Base-by-base conservation (phyloP, 2,113 vertebrate genomes). In the Hiodon alosoides region DNA sequence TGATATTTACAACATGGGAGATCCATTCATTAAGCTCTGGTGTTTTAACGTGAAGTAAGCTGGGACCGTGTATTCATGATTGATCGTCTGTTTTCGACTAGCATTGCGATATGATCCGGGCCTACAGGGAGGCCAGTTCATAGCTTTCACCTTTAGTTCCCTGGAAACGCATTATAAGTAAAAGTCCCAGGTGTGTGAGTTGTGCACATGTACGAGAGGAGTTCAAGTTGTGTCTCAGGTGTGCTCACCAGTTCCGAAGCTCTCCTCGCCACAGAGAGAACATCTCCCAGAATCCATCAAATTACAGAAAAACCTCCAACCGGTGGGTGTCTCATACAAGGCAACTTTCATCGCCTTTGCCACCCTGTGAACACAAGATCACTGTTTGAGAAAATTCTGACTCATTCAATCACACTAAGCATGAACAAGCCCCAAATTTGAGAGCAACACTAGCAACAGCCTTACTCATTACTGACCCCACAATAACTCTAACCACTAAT, bases 231-330 rank as follows among this genome's bases (percentile, higher is more conserved):
- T 46, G 61, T 13, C 14, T 9, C 16, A 8, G 6, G 65, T 1
- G 4, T 48, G 5, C 87, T 82, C 91, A 99, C 97, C 96, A 87
- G 96, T 95, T 83, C 97, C 96, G 84, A 99, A 99, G 87, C 97
- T 99, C 86, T 99, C 97, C 82, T 99, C 97, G 78, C 97, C 97
- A 83, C 97, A 98, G 77, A 99, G 92, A 0, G 96, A 98, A 79
- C 96, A 98, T 78, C 96, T 93, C 9, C 96, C 96, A 2, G 96
- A 97, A 83, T 99, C 97, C 97, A 99, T 98, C 75, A 99, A 90
- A 88, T 94, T 98, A 70, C 95, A 95, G 83, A 98, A 99, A 85
- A 96, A 98, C 80, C 95, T 94, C 96, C 96, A 99, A 78, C 97
- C 97, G 59, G 93, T 87, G 67, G 97, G 97, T 65, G 96, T 98